A percentile compares a stretch with the other conserved stretches of the same genome.
phyloP scores from a whole-genome alignment of 2,888 invertebrate genomes.

The Campoletis raptor region DNA sequence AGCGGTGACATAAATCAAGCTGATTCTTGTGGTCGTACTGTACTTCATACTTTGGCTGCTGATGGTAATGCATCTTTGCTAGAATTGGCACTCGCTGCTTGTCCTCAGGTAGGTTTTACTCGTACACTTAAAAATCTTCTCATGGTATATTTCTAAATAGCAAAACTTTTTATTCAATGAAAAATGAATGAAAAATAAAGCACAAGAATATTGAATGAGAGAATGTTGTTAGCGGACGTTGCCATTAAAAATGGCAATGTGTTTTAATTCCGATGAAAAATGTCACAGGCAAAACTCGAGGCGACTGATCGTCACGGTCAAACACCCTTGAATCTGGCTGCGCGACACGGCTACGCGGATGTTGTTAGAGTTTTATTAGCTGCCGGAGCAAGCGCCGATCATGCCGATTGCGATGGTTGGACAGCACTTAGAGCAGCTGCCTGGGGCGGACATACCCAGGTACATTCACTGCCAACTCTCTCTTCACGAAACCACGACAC shows the following conservation, averaged over 20 bases:
- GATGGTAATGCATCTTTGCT: constrained; percentile 91
- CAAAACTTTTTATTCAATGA: not conserved
- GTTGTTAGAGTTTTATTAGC: constrained; percentile 89
- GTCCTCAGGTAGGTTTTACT: constrained; percentile 83
- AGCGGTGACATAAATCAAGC: constrained; percentile 86
- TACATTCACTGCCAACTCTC: constrained; percentile 81
- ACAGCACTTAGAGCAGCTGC: constrained; percentile 96
- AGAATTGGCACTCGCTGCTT: constrained; percentile 88
- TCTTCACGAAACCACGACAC: constrained; percentile 73
- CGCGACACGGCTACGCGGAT: constrained; percentile 91
- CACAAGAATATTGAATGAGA: not conserved
- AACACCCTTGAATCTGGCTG: constrained; percentile 94
- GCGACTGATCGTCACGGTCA: constrained; percentile 92
- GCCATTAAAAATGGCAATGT: not conserved
- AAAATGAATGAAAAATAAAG: not conserved
- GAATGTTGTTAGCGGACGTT: not conserved
- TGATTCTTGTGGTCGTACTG: constrained; percentile 88
- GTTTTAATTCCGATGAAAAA: constrained; percentile 8
- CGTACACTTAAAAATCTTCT: not conserved
- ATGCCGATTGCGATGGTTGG: constrained; percentile 95
- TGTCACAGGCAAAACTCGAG: constrained; percentile 85
- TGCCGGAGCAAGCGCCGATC: constrained; percentile 90
- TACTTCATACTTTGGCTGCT: constrained; percentile 91
- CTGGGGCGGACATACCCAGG: constrained; percentile 97
- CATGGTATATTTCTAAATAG: not conserved